phyloP scores from a whole-genome alignment of 2,113 vertebrate genomes.

The Labeo rohita region DNA sequence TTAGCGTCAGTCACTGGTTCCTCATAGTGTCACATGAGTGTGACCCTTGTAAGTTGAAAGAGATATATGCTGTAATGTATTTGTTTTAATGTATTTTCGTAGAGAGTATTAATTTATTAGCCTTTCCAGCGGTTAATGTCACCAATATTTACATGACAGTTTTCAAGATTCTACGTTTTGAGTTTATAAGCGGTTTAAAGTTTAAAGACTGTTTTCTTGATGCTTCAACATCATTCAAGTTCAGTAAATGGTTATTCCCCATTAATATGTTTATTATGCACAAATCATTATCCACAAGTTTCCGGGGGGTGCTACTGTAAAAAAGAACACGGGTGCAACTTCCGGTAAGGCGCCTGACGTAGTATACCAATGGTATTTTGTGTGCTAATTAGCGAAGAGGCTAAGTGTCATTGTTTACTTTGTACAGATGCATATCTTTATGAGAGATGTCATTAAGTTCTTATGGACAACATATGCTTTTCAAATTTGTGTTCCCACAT shows the following conservation, averaged over 20 bases:
- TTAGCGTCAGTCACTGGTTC: slow-evolving; percentile 7
- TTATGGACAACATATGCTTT: too few relatives aligned
- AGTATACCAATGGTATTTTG: too few relatives aligned
- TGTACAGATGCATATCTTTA: too few relatives aligned
- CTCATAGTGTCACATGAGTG: neutral
- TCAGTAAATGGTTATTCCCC: neutral
- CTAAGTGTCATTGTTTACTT: too few relatives aligned
- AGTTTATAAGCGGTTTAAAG: neutral
- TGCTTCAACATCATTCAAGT: neutral
- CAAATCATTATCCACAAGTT: neutral
- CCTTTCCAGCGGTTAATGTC: neutral
- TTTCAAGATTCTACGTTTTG: neutral
- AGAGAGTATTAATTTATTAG: neutral
- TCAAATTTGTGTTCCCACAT: too few relatives aligned
- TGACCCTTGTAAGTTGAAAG: neutral
- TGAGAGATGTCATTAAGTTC: too few relatives aligned
- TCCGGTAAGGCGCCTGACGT: too few relatives aligned
- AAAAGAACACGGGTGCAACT: too few relatives aligned
- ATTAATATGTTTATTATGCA: neutral
- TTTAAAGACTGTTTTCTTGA: neutral
- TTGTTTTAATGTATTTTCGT: neutral
- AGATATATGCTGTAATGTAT: neutral
- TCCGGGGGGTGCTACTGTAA: too few relatives aligned
- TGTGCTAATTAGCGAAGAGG: too few relatives aligned
- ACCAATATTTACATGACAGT: neutral